Conservation (phyloP, 2,797 vertebrate species). For the Jordanella pulchra region DNA sequence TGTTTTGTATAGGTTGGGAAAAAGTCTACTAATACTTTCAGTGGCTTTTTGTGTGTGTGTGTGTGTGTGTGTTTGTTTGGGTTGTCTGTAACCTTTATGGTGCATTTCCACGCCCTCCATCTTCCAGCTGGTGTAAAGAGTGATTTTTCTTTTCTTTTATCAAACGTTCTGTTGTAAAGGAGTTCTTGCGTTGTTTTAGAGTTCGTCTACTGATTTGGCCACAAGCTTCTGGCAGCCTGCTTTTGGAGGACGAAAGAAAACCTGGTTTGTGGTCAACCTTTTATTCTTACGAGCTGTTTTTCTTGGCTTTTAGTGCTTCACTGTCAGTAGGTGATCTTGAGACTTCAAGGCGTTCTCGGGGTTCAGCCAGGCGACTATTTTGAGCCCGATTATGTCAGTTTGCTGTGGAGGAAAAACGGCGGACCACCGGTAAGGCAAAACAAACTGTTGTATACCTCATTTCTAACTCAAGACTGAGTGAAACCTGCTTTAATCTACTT, state of each 20-base stretch:
- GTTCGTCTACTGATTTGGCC: constrained; percentile 40
- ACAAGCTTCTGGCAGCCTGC: constrained; percentile 38
- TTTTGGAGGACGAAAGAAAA: constrained; percentile 24
- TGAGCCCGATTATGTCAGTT: constrained; percentile 40
- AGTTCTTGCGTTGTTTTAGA: constrained; percentile 40
- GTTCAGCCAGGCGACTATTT: constrained; percentile 26
- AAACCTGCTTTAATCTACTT: constrained; percentile 92
- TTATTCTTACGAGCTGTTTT: constrained; percentile 16
- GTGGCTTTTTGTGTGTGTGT: constrained; percentile 70
- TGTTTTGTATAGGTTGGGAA: constrained; percentile 63
- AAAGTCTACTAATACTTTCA: constrained; percentile 90
- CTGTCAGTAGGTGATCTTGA: constrained; percentile 31
- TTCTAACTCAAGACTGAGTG: constrained; percentile 90
- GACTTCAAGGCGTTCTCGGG: constrained; percentile 34
- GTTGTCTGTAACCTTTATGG: constrained; percentile 62
- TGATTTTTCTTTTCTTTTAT: constrained; percentile 47
- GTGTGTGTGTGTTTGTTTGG: constrained; percentile 40
- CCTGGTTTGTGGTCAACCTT: constrained; percentile 28
- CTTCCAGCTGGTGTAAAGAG: constrained; percentile 76
- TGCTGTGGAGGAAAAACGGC: constrained; percentile 41
- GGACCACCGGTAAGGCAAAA: constrained; percentile 73
- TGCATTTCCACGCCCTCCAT: constrained; percentile 62
- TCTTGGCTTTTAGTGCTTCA: constrained; percentile 44
- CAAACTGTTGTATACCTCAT: constrained; percentile 98
- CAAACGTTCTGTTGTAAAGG: constrained; percentile 61